Evolutionary conservation across 1,140 invertebrate genomes (phyloP), one percentile per base, ranked within the genome.

Genomic region (Calliopsis andreniformis): DNA sequence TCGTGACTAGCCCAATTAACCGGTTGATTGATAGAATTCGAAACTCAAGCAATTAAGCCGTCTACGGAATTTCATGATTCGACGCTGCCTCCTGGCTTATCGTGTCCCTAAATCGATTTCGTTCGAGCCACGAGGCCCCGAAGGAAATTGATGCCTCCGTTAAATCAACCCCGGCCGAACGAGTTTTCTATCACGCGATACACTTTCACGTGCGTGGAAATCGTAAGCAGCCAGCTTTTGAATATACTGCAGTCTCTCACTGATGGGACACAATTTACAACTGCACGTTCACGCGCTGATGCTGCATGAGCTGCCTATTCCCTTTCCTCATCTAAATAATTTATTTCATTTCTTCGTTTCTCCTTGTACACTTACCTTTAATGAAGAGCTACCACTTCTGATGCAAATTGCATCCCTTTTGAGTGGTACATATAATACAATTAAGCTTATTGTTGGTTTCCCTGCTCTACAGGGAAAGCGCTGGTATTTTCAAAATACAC

Each of bases 21-120:
- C 39, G 42, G 23, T 47, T 71, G 76, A 62, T 72, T 64, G 69
- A 72, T 78, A 72, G 69, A 78, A 78, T 78, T 42, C 69, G 73
- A 76, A 61, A 53, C 73, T 59, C 53, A 35, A 67, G 63, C 66
- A 76, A 76, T 76, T 76, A 76, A 76, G 43, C 66, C 53, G 66
- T 69, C 55, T 43, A 51, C 55, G 63, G 63, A 70, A 69, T 69
- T 76, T 69, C 64, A 69, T 59, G 73, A 76, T 68, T 67, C 35
- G 55, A 23, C 64, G 35, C 35, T 32, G 30, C 61, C 42, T 8
- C 30, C n/a, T 4, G 43, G 39, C 53, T 67, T 75, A 75, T 58
- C 51, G 35, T n/a, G 25, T 32, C 59, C 47, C 70, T 64, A 53
- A 66, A 73, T 73, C 70, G 70, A 73, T 73, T 43, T 64, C 30